Evolutionary conservation across 2,113 vertebrate species (phyloP).

Genomic region (Catharus fuscescens): DNA sequence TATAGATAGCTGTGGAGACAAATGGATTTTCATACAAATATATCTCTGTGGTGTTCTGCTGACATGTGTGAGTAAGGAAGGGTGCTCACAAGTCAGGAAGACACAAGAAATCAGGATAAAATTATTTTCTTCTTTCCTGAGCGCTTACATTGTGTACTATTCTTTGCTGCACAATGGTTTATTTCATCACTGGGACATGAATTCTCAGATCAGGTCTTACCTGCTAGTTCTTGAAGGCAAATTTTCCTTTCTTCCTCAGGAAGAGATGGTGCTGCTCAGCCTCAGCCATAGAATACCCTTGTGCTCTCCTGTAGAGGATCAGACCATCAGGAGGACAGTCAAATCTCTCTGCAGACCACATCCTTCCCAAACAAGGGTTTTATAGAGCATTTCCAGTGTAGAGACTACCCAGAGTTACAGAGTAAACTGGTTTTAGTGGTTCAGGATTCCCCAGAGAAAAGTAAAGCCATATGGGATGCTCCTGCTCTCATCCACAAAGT

Average conservation of each 20-base stretch:
- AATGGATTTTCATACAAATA: slow-evolving; percentile 61
- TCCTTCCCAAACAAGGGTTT: neutral
- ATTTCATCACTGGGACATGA: slow-evolving; percentile 53
- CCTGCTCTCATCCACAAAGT: neutral
- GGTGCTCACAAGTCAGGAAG: slow-evolving; percentile 54
- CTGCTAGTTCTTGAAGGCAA: slow-evolving; percentile 9
- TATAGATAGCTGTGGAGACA: slow-evolving; percentile 48
- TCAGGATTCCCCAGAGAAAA: neutral
- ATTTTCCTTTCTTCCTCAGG: neutral
- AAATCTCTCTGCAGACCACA: neutral
- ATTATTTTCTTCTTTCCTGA: slow-evolving; percentile 68
- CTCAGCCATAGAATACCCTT: neutral
- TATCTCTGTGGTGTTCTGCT: slow-evolving; percentile 37
- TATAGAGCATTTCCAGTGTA: neutral
- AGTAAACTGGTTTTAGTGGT: neutral
- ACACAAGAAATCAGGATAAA: slow-evolving; percentile 63
- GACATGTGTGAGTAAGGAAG: slow-evolving; percentile 51
- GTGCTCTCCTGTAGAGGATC: neutral
- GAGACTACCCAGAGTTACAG: neutral
- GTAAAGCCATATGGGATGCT: neutral
- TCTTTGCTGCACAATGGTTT: slow-evolving; percentile 63
- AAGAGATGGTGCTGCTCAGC: neutral
- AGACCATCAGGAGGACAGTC: neutral
- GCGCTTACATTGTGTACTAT: slow-evolving; percentile 67
- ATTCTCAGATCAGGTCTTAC: slow-evolving; percentile 56